Conservation (phyloP, 2,888 invertebrate genomes). For the Mythimna lalbum region DNA sequence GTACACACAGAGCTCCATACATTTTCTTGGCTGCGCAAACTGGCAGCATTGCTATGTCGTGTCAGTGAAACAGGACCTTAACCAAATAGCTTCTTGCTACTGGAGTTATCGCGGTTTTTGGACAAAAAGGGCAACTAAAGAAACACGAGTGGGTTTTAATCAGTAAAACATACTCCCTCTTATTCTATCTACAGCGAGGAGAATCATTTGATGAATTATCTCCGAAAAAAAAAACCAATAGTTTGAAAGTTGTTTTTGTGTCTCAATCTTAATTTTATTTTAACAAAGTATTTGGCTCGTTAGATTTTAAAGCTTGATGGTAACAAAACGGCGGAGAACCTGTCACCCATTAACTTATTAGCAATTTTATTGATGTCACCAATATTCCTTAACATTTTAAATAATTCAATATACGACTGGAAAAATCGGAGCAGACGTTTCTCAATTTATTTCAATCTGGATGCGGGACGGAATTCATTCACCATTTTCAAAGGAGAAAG, state of each 20-base stretch:
- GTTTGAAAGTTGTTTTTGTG: too few relatives aligned
- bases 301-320: too few relatives aligned
- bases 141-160: not conserved
- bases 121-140: not conserved
- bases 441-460: conserved; percentile 59
- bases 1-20: too few relatives aligned
- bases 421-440: conserved; percentile 50
- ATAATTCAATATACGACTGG: conserved; percentile 42
- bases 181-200: not conserved
- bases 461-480: conserved; percentile 53
- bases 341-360: not conserved
- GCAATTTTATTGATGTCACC: conserved; percentile 8
- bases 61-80: too few relatives aligned
- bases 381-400: conserved; percentile 36
- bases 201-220: too few relatives aligned
- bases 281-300: too few relatives aligned
- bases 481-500: conserved; percentile 52
- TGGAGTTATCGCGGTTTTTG: not conserved
- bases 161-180: not conserved
- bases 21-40: too few relatives aligned
- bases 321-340: too few relatives aligned
- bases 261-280: too few relatives aligned
- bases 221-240: too few relatives aligned
- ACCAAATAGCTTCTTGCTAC: too few relatives aligned
- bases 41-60: too few relatives aligned